Base-by-base conservation (phyloP, 1,140 invertebrate species). In the Ceratina australensis region DNA sequence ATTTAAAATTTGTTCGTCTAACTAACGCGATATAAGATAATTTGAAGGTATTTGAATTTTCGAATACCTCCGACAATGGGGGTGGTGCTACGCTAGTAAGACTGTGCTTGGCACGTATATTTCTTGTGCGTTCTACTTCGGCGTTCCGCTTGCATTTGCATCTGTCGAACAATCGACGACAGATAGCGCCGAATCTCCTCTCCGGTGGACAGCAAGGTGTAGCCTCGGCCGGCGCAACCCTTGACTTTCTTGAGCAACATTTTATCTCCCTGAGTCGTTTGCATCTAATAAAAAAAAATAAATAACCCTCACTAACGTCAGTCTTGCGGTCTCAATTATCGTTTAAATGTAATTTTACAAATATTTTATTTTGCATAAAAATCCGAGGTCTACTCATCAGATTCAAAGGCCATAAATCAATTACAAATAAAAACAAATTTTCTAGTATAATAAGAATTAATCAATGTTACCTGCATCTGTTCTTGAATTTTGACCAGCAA, bases 61-160 rank as follows among this genome's bases (percentile, higher is more conserved):
- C 3, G 24, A 10, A 20, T 81, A 91, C 91, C 88, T 91, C 90
- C 10, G 90, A 89, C 22, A 92, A 68, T 18, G 91, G 91, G n/a
- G 90, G 91, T 15, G 91, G 87, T 26, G 86, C 90, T 28, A 92
- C 89, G 77, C 91, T 92, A 54, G 90, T 92, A 78, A 92, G 83
- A 86, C 92, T 92, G 85, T 91, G 91, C 88, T 92, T 92, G 86
- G 91, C 89, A 87, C 89, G 89, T 86, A 89, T 84, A 33, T 84
- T 89, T 82, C 76, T 89, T 79, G 79, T 85, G 77, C 87, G 89
- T 83, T 89, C 86, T 49, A 80, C 75, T 10, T 82, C 75, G 4
- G 84, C 80, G 7, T 76, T 78, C 22, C 83, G 80, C 47, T 83
- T 88, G 67, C 88, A 88, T 24, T 72, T 85, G 57, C 85, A 88